These are phyloP conservation scores for Pocillopora grandis DNA, from an alignment of 92 coral and sea anemone species.

Conservation along the genomic window DNA sequence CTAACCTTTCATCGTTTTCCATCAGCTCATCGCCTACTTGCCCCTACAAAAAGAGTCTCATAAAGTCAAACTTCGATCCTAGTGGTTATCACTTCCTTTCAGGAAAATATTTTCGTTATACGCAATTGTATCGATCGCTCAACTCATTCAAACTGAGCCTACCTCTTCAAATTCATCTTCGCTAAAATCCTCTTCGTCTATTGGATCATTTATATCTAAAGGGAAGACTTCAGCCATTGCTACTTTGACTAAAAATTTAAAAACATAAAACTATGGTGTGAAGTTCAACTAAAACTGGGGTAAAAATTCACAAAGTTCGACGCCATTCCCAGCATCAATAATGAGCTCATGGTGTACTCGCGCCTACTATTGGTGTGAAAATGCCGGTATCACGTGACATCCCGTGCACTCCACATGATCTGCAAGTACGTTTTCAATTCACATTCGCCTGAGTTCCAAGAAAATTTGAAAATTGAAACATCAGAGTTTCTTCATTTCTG, in stretches of 20 bases:
- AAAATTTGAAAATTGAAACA: neutral
- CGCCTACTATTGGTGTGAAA: constrained; percentile 79
- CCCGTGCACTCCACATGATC: constrained; percentile 20
- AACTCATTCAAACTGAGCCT: constrained; percentile 26
- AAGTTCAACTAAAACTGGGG: constrained; percentile 65
- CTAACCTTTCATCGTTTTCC: constrained; percentile 88
- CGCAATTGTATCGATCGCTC: constrained; percentile 39
- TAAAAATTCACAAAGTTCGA: constrained; percentile 54
- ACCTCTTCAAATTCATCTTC: constrained; percentile 96
- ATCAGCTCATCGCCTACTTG: constrained; percentile 80
- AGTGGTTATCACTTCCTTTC: neutral
- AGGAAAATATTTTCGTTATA: constrained; percentile 26
- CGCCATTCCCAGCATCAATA: constrained; percentile 60
- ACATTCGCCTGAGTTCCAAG: neutral
- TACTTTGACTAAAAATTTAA: constrained; percentile 48
- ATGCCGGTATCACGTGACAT: constrained; percentile 50
- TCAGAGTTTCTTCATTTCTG: neutral
- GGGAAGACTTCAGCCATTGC: constrained; percentile 97
- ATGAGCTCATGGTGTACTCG: constrained; percentile 90
- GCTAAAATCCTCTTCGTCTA: constrained; percentile 82
- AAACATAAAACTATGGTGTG: constrained; percentile 39
- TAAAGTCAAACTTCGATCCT: neutral
- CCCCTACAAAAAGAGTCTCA: constrained; percentile 54
- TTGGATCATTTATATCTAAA: constrained; percentile 84
- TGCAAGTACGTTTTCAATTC: neutral